These are phyloP conservation scores for Anastrepha ludens DNA, from an alignment of 1,140 invertebrate genomes.

Conservation along the genomic window DNA sequence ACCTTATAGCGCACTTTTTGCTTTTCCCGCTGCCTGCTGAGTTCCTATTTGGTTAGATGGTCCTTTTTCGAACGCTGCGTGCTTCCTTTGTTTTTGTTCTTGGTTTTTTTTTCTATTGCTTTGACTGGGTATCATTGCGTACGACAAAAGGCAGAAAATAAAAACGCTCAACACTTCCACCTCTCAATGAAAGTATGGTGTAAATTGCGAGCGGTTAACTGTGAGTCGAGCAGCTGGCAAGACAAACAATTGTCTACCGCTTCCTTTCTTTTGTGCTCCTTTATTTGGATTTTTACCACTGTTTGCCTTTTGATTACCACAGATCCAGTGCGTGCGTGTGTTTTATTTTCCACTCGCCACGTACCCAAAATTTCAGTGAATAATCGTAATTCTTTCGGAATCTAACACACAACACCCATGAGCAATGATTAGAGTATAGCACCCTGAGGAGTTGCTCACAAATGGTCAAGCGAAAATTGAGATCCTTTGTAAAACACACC, in stretches of 20 bases:
- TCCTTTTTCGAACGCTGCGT: neutral
- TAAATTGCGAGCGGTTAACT: neutral
- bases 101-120: neutral
- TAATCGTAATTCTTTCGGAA: neutral
- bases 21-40: neutral
- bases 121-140: neutral
- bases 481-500: conserved; percentile 10
- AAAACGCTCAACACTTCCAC: neutral
- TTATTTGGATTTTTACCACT: neutral
- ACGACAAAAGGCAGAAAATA: neutral
- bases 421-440: neutral
- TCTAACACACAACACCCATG: neutral
- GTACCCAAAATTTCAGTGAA: neutral
- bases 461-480: conserved; percentile 31
- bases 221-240: neutral
- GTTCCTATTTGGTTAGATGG: neutral
- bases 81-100: neutral
- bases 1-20: neutral
- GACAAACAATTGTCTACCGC: neutral
- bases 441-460: neutral
- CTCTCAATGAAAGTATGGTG: too few species aligned
- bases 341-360: neutral
- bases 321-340: neutral
- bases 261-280: neutral
- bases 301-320: conserved; percentile 23